Evolutionary conservation across 2,113 vertebrate genomes (phyloP), one percentile per base, ranked within the genome.

Genomic region (Candoia aspera): DNA sequence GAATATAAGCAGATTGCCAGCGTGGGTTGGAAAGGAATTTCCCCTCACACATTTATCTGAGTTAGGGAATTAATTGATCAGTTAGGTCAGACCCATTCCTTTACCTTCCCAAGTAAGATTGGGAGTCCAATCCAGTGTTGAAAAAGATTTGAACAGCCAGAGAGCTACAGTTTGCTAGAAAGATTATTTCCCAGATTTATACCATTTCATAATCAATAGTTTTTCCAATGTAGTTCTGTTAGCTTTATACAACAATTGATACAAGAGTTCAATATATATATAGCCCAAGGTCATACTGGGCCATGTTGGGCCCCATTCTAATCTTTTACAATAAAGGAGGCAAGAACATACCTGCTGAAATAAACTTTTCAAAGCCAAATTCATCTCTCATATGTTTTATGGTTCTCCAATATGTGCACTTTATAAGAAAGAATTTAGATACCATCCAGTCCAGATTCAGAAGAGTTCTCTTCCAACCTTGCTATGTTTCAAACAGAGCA

Each of bases 1-100:
- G 95, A 97, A 97, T 94, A 96, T 95, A 97, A 97, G 96, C 96
- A 97, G 96, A 96, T 97, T 97, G 96, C 96, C 95, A 96, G 96
- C 95, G 96, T 97, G 96, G 96, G 96, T 94, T 97, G 96, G 95
- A 96, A 97, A 97, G 96, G 96, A 97, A 95, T 96, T 96, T 97
- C 96, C 95, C 95, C 92, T 92, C 95, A 96, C 84, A 95, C 94
- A 95, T 94, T 96, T 91, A 90, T 94, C 96, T 89, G 93, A 94
- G 92, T 95, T 95, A 95, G 95, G 93, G 94, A 96, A 96, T 87
- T 90, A 90, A 94, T 95, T 95, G 95, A 97, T 95, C 94, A 95
- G 96, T 95, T 96, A 96, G 96, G 96, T 97, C 95, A 96, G 84
- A 85, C 54, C 90, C 94, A 94, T 94, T 96, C 93, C 90, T 94